These are phyloP conservation scores for Opisthograptis luteolata DNA, from an alignment of 2,888 invertebrate genomes.

Conservation along the genomic window DNA sequence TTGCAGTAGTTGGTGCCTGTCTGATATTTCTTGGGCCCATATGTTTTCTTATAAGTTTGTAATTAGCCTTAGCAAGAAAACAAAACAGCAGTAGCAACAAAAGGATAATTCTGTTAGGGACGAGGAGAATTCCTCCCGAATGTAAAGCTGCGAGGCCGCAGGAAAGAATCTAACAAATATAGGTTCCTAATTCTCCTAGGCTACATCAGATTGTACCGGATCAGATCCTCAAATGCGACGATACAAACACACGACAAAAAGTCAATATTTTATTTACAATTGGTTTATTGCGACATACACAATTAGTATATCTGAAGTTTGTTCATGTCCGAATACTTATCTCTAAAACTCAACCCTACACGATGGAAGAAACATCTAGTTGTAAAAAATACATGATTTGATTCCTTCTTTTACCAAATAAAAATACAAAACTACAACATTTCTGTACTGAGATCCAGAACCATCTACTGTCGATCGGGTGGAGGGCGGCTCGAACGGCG, in stretches of 20 bases:
- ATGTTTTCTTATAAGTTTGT: no score
- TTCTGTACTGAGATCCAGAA: constrained; percentile 79
- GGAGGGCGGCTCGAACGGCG: constrained; percentile 48
- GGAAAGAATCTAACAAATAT: no score
- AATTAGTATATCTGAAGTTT: constrained; percentile 77
- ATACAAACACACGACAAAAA: constrained; percentile 64
- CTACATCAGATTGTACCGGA: not conserved
- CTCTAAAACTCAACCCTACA: constrained; percentile 74
- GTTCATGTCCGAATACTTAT: constrained; percentile 81
- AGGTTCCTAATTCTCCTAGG: no score
- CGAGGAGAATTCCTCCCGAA: no score
- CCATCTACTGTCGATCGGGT: constrained; percentile 56
- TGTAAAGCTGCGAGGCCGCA: no score
- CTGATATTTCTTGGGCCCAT: no score
- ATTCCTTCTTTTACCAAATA: constrained; percentile 72
- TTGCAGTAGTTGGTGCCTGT: no score
- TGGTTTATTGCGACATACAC: constrained; percentile 79
- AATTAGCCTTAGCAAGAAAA: no score
- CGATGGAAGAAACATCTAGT: constrained; percentile 75
- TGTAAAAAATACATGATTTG: constrained; percentile 82
- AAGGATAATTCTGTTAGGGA: no score
- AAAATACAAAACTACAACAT: constrained; percentile 76
- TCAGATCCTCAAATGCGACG: not conserved
- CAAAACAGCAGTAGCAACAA: no score
- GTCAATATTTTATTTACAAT: constrained; percentile 81